Conservation (phyloP, 35 echinoderm and acorn worm species). For the Ophiothrix spiculata region DNA sequence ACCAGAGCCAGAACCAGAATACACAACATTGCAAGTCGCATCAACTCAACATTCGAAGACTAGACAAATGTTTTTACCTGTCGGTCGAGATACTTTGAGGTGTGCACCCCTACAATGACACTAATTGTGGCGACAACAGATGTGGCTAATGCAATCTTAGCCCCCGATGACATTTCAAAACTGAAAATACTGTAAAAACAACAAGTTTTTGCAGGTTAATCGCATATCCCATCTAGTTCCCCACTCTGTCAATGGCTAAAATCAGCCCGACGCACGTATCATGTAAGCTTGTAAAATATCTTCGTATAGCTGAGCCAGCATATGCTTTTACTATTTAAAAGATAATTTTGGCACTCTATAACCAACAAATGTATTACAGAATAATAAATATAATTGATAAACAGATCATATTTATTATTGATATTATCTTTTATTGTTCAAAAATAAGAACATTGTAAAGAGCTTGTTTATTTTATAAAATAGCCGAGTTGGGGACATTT, state of each 20-base stretch:
- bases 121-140: constrained; percentile 53
- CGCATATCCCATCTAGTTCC: neutral
- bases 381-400: too few relatives aligned
- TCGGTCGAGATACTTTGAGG: constrained; percentile 55
- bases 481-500: too few relatives aligned
- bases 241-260: neutral
- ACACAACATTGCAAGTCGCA: too few relatives aligned
- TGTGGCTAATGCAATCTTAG: constrained; percentile 54
- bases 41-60: too few relatives aligned
- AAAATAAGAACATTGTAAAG: too few relatives aligned
- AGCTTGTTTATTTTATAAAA: too few relatives aligned
- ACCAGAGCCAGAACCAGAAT: too few relatives aligned
- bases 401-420: too few relatives aligned
- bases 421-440: too few relatives aligned
- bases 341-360: neutral
- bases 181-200: neutral
- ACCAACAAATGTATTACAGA: too few relatives aligned
- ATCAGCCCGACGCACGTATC: neutral
- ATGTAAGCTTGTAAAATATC: neutral
- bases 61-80: too few relatives aligned
- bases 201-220: neutral
- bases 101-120: constrained; percentile 62
- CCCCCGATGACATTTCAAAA: constrained; percentile 63
- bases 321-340: neutral
- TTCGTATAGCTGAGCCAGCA: neutral